A percentile compares a stretch with the other conserved stretches of the same genome.
Conservation (phyloP, 2,113 vertebrate genomes). For the Rafetus swinhoei region DNA sequence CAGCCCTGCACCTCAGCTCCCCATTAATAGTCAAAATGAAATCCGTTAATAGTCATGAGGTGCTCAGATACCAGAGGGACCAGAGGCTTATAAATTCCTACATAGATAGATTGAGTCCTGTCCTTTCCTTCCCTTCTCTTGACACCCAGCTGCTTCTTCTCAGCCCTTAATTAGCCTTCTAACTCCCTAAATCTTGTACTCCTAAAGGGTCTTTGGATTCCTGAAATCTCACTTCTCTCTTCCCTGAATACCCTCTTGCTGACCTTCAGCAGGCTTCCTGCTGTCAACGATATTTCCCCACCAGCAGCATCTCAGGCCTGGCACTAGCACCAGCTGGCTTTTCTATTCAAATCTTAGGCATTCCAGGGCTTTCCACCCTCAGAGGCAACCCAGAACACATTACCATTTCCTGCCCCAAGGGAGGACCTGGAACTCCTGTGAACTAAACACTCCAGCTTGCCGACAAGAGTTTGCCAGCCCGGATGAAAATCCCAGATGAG, state of each 20-base stretch:
- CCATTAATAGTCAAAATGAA: neutral
- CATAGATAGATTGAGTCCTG: rapidly evolving
- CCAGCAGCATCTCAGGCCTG: neutral
- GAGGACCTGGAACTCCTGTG: neutral
- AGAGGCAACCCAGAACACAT: neutral
- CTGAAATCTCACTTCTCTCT: neutral
- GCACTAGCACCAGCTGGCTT: neutral
- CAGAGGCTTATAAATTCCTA: neutral
- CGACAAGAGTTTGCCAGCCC: neutral
- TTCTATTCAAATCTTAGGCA: neutral
- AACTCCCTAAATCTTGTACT: neutral
- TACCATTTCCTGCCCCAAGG: neutral
- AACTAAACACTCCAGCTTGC: neutral
- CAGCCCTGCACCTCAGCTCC: neutral
- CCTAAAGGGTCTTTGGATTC: neutral
- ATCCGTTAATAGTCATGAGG: rapidly evolving
- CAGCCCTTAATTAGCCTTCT: neutral
- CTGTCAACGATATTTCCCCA: neutral
- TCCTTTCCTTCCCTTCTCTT: neutral
- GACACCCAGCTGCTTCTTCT: neutral
- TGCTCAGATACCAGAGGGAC: rapidly evolving
- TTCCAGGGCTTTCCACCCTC: neutral
- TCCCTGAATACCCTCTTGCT: neutral
- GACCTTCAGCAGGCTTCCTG: rapidly evolving
- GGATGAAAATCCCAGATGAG: neutral